Conservation (phyloP, 2,888 invertebrate genomes). For the Sycophila texana region DNA sequence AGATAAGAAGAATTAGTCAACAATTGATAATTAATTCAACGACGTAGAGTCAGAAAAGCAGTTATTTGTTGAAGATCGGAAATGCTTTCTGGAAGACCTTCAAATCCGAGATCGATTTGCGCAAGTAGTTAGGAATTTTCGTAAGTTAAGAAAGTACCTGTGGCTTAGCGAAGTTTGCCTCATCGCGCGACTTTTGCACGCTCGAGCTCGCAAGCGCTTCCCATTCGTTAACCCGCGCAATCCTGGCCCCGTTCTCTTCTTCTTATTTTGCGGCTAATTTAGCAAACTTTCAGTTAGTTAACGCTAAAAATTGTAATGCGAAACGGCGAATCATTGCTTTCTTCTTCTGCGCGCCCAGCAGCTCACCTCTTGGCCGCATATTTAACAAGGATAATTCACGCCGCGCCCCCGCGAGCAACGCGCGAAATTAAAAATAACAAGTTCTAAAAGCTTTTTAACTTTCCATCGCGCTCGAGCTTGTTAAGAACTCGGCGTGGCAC, state of each 20-base stretch:
- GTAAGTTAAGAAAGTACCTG: slow-evolving; percentile 53
- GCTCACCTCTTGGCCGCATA: background rate
- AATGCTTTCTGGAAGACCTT: too few relatives aligned
- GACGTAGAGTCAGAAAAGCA: too few relatives aligned
- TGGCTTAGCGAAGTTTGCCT: slow-evolving; percentile 48
- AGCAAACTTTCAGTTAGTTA: slow-evolving; percentile 51
- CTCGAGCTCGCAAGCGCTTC: slow-evolving; percentile 12
- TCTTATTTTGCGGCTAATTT: slow-evolving; percentile 53
- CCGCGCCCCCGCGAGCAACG: background rate
- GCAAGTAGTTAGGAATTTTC: slow-evolving; percentile 39
- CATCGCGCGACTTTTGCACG: background rate
- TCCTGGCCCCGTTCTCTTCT: slow-evolving; percentile 2
- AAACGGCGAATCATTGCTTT: slow-evolving; percentile 28
- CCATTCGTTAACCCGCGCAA: slow-evolving; percentile 33
- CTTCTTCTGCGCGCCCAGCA: background rate
- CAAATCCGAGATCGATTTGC: slow-evolving; percentile 30
- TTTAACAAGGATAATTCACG: slow-evolving; percentile 23
- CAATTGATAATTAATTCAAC: too few relatives aligned
- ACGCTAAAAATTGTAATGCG: slow-evolving; percentile 41
- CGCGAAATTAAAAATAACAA: background rate
- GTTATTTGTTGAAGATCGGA: too few relatives aligned
- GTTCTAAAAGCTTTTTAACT: too few relatives aligned
- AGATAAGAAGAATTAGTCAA: too few relatives aligned
- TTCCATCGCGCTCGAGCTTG: too few relatives aligned
- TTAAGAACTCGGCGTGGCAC: too few relatives aligned